A percentile compares a stretch with the other conserved stretches of the same genome.
These are phyloP conservation scores for Xestia sexstrigata DNA, from an alignment of 2,888 invertebrate genomes.

Conservation along the genomic window DNA sequence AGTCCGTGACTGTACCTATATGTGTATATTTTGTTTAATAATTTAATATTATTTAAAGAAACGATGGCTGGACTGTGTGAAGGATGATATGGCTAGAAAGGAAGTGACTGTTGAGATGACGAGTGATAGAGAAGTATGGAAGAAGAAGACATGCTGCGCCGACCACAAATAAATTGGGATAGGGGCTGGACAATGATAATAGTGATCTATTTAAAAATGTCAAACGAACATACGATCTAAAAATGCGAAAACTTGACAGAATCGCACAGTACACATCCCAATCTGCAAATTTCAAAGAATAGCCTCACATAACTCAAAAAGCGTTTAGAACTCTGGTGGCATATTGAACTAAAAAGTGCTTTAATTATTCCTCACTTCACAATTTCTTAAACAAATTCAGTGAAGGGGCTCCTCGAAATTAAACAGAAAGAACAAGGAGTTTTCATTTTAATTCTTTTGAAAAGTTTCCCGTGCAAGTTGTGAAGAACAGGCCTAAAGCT, in stretches of 20 bases:
- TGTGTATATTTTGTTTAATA: no score
- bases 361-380: conserved; percentile 25
- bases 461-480: conserved; percentile 64
- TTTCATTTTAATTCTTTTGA: conserved; percentile 61
- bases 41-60: no score
- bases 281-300: not conserved
- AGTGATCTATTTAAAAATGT: no score
- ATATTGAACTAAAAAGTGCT: conserved; percentile 19
- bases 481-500: conserved; percentile 64
- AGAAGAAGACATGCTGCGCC: no score
- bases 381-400: conserved; percentile 28
- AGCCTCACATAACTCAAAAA: not conserved
- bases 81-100: no score
- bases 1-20: no score
- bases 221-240: not conserved
- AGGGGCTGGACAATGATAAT: no score
- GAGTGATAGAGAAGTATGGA: no score
- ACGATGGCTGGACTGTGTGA: no score
- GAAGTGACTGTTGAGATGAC: no score
- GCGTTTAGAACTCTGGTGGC: no score
- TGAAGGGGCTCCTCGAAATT: conserved; percentile 44
- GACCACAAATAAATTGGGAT: no score
- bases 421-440: conserved; percentile 56
- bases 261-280: not conserved
- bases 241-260: not conserved